phyloP scores from a whole-genome alignment of 1,140 invertebrate genomes.

The Drosophila equinoxialis region DNA sequence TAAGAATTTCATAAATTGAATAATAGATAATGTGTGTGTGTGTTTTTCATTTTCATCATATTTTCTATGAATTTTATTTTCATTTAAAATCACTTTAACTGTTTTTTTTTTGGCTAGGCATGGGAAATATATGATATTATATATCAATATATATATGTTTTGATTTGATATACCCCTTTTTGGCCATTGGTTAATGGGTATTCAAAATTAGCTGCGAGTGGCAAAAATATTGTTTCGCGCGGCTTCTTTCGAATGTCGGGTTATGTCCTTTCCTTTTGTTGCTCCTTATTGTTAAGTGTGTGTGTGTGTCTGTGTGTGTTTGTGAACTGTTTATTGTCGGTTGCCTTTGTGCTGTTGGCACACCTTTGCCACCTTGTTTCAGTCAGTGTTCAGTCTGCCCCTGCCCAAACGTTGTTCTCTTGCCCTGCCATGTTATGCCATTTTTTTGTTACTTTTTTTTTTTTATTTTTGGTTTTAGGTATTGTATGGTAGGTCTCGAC shows the following conservation, averaged over 20 bases:
- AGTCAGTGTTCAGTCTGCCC: constrained; percentile 36
- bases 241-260: constrained; percentile 5
- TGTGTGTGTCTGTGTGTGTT: background rate
- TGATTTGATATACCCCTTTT: background rate
- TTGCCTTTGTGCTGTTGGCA: constrained; percentile 13
- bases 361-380: constrained; percentile 48
- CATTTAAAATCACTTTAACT: too few relatives aligned
- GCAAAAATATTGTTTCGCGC: constrained; percentile 5
- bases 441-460: background rate
- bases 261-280: constrained; percentile 9
- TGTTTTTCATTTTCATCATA: too few relatives aligned
- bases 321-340: constrained; percentile 11
- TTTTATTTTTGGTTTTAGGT: background rate
- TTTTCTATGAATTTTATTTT: too few relatives aligned
- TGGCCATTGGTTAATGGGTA: background rate
- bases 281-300: background rate
- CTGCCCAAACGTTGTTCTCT: background rate
- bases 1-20: too few relatives aligned
- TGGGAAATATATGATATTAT: too few relatives aligned
- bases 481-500: constrained; percentile 4
- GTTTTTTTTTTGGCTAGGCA: too few relatives aligned
- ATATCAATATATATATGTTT: background rate
- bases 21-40: background rate
- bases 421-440: background rate
- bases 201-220: constrained; percentile 6